Base-by-base conservation (phyloP, 2,113 vertebrate genomes). In the Ammodytes dubius region DNA sequence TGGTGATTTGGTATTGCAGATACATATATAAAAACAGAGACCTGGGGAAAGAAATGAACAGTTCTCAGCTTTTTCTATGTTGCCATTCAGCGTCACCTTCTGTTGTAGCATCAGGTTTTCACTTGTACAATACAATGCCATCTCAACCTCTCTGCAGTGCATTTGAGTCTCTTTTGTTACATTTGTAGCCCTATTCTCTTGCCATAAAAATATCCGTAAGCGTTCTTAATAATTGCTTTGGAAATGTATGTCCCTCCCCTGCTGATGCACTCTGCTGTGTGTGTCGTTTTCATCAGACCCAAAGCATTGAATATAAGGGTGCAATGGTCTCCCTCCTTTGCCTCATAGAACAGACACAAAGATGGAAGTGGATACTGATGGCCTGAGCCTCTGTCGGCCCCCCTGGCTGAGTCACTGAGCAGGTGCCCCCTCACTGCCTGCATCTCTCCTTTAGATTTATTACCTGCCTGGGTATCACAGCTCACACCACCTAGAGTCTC, bases 361-460 rank as follows among this genome's bases (percentile, higher is more conserved):
- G 81, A 65, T 73, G 58, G 46, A 77, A 66, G 65, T 78, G 65
- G 78, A 64, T 74, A 75, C 70, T 79, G 69, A 88, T 88, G 84
- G 73, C 54, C 50, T 46, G 43, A n/a, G 45, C 74, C 47, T 60
- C 84, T 70, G 49, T 54, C 70, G 61, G 61, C 70, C 19, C 70
- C 40, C 58, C 78, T 5, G 63, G 81, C 60, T 77, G 74, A 71
- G 75, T 87, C 70, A 63, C 70, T 52, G 71, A 88, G 67, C 93
- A 89, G 82, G 86, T 90, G 86, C 80, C 85, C 70, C 65, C 69
- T 78, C 64, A 39, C 78, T 54, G 79, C 49, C 59, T 82, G 59
- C 53, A 57, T 75, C 53, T 46, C 71, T 79, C 75, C n/a, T 81
- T 86, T 83, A 63, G 78, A 82, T 83, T 80, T 83, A 76, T 85